Percentiles rank a stretch among this genome's conserved stretches.
Evolutionary conservation across 2,888 invertebrate genomes (phyloP).

Genomic region (Troilus luridus): DNA sequence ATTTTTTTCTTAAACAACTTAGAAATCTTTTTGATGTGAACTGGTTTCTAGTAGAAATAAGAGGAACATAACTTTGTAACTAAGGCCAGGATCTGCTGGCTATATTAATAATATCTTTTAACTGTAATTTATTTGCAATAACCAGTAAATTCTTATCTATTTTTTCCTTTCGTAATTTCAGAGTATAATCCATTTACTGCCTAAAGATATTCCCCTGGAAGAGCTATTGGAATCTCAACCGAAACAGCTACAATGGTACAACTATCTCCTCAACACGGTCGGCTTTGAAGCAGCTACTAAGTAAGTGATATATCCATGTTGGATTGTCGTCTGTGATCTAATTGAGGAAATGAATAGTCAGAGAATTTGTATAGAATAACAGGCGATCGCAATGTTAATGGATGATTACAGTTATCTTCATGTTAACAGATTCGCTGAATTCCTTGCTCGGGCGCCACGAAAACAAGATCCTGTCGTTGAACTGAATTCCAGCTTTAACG

Average conservation of each 20-base stretch:
- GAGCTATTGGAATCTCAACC: slow-evolving; percentile 74
- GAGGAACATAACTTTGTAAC: too few relatives aligned
- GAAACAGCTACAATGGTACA: slow-evolving; percentile 73
- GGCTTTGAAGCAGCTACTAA: slow-evolving; percentile 72
- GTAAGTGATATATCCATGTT: slow-evolving; percentile 49
- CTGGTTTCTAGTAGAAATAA: too few relatives aligned
- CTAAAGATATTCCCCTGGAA: slow-evolving; percentile 73
- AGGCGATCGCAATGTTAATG: not conserved
- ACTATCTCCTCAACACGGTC: slow-evolving; percentile 72
- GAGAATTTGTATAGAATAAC: not conserved
- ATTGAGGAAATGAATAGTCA: too few relatives aligned
- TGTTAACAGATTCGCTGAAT: slow-evolving; percentile 55
- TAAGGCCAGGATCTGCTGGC: too few relatives aligned
- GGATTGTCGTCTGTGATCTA: too few relatives aligned
- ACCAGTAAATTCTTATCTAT: not conserved
- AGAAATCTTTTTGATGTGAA: too few relatives aligned
- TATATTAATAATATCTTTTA: not conserved
- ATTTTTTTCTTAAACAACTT: too few relatives aligned
- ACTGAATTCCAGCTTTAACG: slow-evolving; percentile 38
- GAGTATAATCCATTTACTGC: slow-evolving; percentile 70
- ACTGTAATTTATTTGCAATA: not conserved
- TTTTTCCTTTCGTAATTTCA: slow-evolving; percentile 12
- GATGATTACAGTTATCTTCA: not conserved
- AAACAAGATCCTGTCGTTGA: slow-evolving; percentile 49
- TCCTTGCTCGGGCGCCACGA: slow-evolving; percentile 55